Conservation (phyloP, 23 tunicate species). For the Phallusia fumigata region DNA sequence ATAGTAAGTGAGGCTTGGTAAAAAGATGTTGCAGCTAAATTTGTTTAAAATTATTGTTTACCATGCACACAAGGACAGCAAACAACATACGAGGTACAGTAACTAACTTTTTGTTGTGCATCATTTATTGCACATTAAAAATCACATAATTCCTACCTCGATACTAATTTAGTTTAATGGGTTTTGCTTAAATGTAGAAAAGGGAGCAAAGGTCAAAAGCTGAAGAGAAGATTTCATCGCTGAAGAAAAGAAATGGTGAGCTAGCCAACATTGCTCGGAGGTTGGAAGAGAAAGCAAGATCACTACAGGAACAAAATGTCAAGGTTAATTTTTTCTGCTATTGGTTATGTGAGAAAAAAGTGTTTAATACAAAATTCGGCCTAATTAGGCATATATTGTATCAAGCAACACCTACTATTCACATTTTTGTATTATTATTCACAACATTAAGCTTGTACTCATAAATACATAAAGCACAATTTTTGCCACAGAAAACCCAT, state of each 20-base stretch:
- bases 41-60: too few relatives aligned
- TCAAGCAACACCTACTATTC: too few relatives aligned
- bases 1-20: constrained; percentile 32
- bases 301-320: constrained; percentile 64
- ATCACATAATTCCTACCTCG: background rate
- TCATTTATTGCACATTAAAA: background rate
- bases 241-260: constrained; percentile 68
- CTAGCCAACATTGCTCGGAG: constrained; percentile 65
- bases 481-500: constrained; percentile 43
- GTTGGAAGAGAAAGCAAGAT: constrained; percentile 71
- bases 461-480: too few relatives aligned
- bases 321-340: too few relatives aligned
- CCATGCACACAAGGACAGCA: background rate
- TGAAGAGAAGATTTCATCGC: constrained; percentile 49
- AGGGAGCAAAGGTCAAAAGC: constrained; percentile 27
- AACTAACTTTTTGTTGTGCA: background rate
- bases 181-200: background rate
- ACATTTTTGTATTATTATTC: too few relatives aligned
- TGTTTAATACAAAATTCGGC: too few relatives aligned
- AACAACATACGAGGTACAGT: background rate
- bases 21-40: too few relatives aligned
- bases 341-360: too few relatives aligned
- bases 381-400: too few relatives aligned
- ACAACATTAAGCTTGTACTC: too few relatives aligned
- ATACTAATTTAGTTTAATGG: background rate